Evolutionary conservation across 2,888 invertebrate genomes (phyloP), one percentile per base, ranked within the genome.

Genomic region (Drosophila atripex): DNA sequence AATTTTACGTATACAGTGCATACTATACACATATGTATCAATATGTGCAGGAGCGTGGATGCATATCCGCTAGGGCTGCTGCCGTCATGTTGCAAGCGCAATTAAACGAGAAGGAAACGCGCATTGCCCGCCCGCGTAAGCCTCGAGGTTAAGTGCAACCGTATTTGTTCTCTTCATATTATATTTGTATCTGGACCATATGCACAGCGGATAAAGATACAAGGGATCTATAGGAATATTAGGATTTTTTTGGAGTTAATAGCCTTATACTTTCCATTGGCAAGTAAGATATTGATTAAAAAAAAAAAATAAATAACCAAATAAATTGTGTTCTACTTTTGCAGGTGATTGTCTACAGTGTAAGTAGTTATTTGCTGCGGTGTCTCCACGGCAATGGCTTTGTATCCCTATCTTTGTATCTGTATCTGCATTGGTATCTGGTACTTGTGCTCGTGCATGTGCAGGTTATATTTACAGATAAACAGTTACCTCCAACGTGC

Each of bases 71-170:
- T 57, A 54, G 53, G 35, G 35, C n/a, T 14, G 53, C 59, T 73
- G 66, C 72, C 50, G 39, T 71, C 74, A 70, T 57, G 70, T 82
- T 80, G 80, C 68, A 83, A 63, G 84, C 71, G 85, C 74, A 80
- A 82, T 86, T 78, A 87, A 87, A 69, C 68, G 71, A 74, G 71
- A 76, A 75, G 85, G 78, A 86, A 80, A 35, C 35, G 75, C 66
- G 59, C 59, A 63, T 63, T 55, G 72, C 75, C 55, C 46, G 7
- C 43, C 59, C 35, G n/a, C 52, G 23, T 52, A 59, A 59, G 56
- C 73, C 55, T 47, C 38, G 53, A 18, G 41, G 47, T 55, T 69
- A 70, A 61, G 47, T 60, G 64, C 66, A 72, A 72, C 68, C 66
- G 66, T 56, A 68, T 55, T 74, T 72, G 75, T 54, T 49, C 6